A percentile compares a stretch with the other conserved stretches of the same genome.
Conservation (phyloP, 2,113 vertebrate species). For the Astur gentilis region DNA sequence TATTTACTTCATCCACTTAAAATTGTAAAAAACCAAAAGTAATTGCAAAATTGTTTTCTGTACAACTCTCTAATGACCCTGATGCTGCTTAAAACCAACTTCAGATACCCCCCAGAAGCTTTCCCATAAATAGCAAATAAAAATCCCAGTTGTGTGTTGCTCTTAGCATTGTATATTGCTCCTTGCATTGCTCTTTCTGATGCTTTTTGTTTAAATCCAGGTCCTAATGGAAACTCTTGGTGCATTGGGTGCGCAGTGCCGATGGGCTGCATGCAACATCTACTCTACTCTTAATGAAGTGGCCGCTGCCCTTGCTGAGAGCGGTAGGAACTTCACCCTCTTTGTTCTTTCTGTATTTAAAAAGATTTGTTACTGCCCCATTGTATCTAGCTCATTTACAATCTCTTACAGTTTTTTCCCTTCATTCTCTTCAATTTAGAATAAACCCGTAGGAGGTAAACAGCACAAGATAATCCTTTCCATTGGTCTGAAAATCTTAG, state of each 20-base stretch:
- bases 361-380: neutral
- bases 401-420: rapidly evolving
- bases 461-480: neutral
- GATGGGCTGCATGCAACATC: conserved; percentile 98
- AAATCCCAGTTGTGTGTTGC: rapidly evolving
- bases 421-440: neutral
- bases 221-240: conserved; percentile 97
- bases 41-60: neutral
- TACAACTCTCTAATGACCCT: rapidly evolving
- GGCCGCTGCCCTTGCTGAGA: conserved; percentile 93
- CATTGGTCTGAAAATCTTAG: neutral
- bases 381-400: rapidly evolving
- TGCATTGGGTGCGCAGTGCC: conserved; percentile 92
- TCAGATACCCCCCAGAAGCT: neutral
- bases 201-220: conserved; percentile 41
- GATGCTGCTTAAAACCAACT: neutral
- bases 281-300: conserved; percentile 98
- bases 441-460: neutral
- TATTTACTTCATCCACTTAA: neutral
- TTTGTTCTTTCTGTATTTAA: neutral
- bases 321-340: conserved; percentile 70
- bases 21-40: neutral
- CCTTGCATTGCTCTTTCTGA: neutral
- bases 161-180: no score
- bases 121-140: rapidly evolving